phyloP scores from a whole-genome alignment of 2,888 invertebrate species.

The Amphiduros pacificus region DNA sequence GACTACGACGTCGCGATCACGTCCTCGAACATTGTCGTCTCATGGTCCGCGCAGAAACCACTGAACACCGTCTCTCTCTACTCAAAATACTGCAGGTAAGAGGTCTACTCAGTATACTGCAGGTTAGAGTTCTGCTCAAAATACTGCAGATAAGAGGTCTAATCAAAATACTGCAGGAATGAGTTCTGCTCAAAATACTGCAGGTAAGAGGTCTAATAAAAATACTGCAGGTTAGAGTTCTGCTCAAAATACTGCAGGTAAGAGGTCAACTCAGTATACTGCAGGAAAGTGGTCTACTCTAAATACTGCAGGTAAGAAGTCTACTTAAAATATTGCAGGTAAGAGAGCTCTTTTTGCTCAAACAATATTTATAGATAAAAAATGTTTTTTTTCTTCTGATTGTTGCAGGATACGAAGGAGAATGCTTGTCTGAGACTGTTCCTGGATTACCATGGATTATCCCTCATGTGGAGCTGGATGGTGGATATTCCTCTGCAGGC shows the following conservation, averaged over 20 bases:
- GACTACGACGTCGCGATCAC: slow-evolving; percentile 82
- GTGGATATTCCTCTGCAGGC: slow-evolving; percentile 61
- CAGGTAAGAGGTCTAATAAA: slow-evolving; percentile 63
- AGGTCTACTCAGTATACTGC: too few species aligned
- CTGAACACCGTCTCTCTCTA: slow-evolving; percentile 71
- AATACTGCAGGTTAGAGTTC: too few species aligned
- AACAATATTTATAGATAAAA: too few species aligned
- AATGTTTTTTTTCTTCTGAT: too few species aligned
- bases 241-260: slow-evolving; percentile 76
- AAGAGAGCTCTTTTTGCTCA: too few species aligned
- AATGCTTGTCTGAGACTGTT: slow-evolving; percentile 68
- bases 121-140: slow-evolving; percentile 74
- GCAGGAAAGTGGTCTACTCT: too few species aligned
- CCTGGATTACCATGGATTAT: slow-evolving; percentile 82
- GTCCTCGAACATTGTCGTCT: slow-evolving; percentile 86
- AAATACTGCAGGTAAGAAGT: slow-evolving; percentile 69
- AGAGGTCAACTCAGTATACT: too few species aligned
- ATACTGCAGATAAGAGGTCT: slow-evolving; percentile 68
- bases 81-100: slow-evolving; percentile 73
- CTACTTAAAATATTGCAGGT: too few species aligned
- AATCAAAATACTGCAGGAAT: too few species aligned
- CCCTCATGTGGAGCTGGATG: slow-evolving; percentile 92
- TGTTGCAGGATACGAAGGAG: slow-evolving; percentile 60
- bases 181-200: slow-evolving; percentile 76
- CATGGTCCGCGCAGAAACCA: slow-evolving; percentile 88